A percentile compares a stretch with the other conserved stretches of the same genome.
Evolutionary conservation across 2,888 invertebrate genomes (phyloP).

Genomic region (Eudasyphora cyanicolor): DNA sequence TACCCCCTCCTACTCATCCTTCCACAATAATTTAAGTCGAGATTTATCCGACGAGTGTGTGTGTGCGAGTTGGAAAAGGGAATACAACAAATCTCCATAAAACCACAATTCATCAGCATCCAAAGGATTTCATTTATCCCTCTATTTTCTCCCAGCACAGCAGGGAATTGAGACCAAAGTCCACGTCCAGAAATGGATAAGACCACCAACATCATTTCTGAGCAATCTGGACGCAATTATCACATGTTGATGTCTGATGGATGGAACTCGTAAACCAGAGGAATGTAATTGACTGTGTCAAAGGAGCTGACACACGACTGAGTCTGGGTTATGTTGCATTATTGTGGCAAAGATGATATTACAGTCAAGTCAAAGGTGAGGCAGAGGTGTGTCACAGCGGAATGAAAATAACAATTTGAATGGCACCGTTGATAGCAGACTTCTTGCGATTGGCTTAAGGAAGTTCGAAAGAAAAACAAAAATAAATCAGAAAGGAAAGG

Average conservation of each 20-base stretch:
- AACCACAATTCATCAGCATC: slow-evolving; percentile 34
- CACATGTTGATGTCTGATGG: neutral
- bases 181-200: neutral
- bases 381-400: no score
- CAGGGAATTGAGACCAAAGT: neutral
- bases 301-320: slow-evolving; percentile 7
- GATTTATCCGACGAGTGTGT: neutral
- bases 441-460: no score
- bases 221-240: slow-evolving; percentile 2
- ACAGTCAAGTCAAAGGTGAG: no score
- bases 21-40: no score
- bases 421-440: no score
- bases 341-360: no score
- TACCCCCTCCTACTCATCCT: neutral
- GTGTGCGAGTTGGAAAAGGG: neutral
- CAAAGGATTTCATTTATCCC: neutral
- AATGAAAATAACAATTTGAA: no score
- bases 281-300: slow-evolving; percentile 27
- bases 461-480: no score
- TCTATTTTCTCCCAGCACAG: neutral
- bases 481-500: no score
- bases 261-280: neutral
- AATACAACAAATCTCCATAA: slow-evolving; percentile 2
- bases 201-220: neutral
- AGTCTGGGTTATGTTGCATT: no score